Conservation (phyloP, 2,888 invertebrate genomes). For the Carcina quercana region DNA sequence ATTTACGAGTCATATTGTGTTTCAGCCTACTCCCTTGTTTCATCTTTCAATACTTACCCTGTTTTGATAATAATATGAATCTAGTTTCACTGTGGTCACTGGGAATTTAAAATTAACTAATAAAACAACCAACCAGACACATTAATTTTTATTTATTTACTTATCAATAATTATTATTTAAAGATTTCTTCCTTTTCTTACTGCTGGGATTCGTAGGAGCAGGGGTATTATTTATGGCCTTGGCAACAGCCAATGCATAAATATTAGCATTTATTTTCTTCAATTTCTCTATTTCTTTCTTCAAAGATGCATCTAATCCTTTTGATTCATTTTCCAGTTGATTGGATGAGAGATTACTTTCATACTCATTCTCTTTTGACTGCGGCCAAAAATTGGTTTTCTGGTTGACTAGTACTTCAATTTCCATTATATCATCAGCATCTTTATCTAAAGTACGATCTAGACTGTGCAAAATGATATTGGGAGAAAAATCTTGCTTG, state of each 20-base stretch:
- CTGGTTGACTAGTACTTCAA: constrained; percentile 48
- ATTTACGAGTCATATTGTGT: too few relatives aligned
- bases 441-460: constrained; percentile 77
- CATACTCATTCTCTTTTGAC: constrained; percentile 17
- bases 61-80: too few relatives aligned
- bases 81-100: too few relatives aligned
- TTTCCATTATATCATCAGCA: constrained; percentile 56
- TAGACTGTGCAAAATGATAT: constrained; percentile 73
- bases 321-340: constrained; percentile 32
- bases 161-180: too few relatives aligned
- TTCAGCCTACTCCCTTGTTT: too few relatives aligned
- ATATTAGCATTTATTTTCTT: constrained; percentile 75
- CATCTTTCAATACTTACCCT: too few relatives aligned
- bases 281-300: constrained; percentile 67
- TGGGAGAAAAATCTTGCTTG: constrained; percentile 73
- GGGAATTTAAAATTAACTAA: too few relatives aligned
- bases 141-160: constrained; percentile 16
- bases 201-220: constrained; percentile 17
- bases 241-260: constrained; percentile 69
- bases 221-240: constrained; percentile 45
- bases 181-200: constrained; percentile 39
- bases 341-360: constrained; percentile 24
- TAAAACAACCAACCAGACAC: too few relatives aligned
- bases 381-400: constrained; percentile 59
- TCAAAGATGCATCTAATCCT: constrained; percentile 39